These are phyloP conservation scores for Tricholaema leucomelas DNA, from an alignment of 2,113 vertebrate species.

Conservation along the genomic window DNA sequence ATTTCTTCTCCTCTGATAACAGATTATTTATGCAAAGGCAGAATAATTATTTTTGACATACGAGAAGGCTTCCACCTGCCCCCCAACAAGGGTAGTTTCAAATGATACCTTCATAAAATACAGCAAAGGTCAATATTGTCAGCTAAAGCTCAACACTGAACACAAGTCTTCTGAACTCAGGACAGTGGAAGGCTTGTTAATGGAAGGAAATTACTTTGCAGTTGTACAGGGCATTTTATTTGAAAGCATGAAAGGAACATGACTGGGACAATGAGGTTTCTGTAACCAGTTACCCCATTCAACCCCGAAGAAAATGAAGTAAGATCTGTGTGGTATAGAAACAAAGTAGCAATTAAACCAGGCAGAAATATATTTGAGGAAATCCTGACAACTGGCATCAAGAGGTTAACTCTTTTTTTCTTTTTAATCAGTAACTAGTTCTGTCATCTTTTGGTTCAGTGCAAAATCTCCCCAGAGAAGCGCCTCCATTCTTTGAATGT, in stretches of 20 bases:
- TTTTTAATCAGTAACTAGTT: slow-evolving; percentile 69
- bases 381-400: slow-evolving; percentile 57
- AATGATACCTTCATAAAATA: slow-evolving; percentile 29
- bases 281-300: slow-evolving; percentile 47
- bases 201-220: slow-evolving; percentile 47
- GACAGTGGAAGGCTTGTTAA: slow-evolving; percentile 26
- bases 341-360: slow-evolving; percentile 51
- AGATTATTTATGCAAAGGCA: slow-evolving; percentile 78
- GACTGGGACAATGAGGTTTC: slow-evolving; percentile 52
- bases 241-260: slow-evolving; percentile 42
- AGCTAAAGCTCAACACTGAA: slow-evolving; percentile 15
- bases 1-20: slow-evolving; percentile 72
- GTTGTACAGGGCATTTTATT: slow-evolving; percentile 34
- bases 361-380: slow-evolving; percentile 42
- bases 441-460: slow-evolving; percentile 72
- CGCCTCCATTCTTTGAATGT: slow-evolving; percentile 65
- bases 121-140: slow-evolving; percentile 32
- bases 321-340: slow-evolving; percentile 8
- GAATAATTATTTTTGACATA: slow-evolving; percentile 73
- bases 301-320: slow-evolving; percentile 51
- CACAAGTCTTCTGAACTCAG: not conserved
- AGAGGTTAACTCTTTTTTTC: slow-evolving; percentile 61
- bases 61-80: not conserved
- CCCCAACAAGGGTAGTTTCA: slow-evolving; percentile 58
- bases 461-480: slow-evolving; percentile 71